Evolutionary conservation across 1,140 invertebrate species (phyloP).

Genomic region (Anthonomus grandis): DNA sequence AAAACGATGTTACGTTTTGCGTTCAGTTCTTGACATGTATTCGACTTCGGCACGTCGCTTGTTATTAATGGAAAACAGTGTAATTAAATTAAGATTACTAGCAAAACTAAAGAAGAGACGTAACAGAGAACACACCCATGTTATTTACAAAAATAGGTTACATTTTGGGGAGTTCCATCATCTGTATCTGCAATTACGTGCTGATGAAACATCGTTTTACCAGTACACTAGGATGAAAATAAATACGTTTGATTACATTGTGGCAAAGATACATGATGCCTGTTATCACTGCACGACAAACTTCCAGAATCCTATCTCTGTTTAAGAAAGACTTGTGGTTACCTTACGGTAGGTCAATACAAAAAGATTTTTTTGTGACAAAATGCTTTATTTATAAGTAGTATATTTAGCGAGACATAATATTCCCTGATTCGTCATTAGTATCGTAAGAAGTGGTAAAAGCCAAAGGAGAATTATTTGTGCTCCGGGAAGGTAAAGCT

Average conservation of each 20-base stretch:
- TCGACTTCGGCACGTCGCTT: not conserved
- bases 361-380: too few relatives aligned
- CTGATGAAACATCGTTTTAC: conserved; percentile 2
- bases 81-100: conserved; percentile 1
- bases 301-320: not conserved
- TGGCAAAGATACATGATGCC: not conserved
- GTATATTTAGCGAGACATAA: too few relatives aligned
- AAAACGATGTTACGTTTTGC: too few relatives aligned
- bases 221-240: conserved; percentile 5
- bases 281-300: not conserved
- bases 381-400: too few relatives aligned
- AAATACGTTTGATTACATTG: conserved; percentile 9
- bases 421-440: too few relatives aligned
- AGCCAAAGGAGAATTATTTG: too few relatives aligned
- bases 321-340: conserved; percentile 10
- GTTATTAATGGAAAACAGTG: conserved; percentile 2
- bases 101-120: conserved; percentile 1
- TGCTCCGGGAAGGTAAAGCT: too few relatives aligned
- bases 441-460: too few relatives aligned
- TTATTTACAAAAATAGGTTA: conserved; percentile 1
- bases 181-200: not conserved
- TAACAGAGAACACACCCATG: not conserved
- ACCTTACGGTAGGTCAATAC: conserved; percentile 16
- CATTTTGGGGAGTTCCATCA: conserved; percentile 7
- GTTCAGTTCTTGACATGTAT: too few relatives aligned